Evolutionary conservation across 2,888 invertebrate species (phyloP), one percentile per base, ranked within the genome.

Genomic region (Entomobrya proxima): DNA sequence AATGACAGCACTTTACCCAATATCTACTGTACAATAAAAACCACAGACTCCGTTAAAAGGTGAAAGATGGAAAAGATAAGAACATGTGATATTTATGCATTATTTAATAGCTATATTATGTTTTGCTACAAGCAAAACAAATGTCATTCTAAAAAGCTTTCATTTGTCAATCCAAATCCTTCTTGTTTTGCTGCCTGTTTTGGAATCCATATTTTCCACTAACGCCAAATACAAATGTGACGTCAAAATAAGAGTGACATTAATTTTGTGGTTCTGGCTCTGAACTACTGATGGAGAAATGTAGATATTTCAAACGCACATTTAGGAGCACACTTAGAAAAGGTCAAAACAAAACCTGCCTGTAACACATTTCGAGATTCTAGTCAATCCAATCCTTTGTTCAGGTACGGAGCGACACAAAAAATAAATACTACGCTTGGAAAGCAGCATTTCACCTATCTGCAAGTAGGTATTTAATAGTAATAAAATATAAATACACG

Each of bases 321-420:
- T 24, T 13, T 40, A 40, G 9, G 3, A 24, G 24, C 21, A 52
- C 35, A 21, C 1, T 67, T n/a, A 24, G 15, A 4, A 27, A 27
- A 11, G 21, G 6, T 4, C 47, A 47, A n/a, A 52, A 52, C 52
- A 32, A 67, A 40, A 9, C 64, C 3, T 64, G 61, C 40, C 21
- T 50, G 3, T 11, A 55, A 47, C 35, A 74, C 15, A 37, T 55
- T 75, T 55, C 32, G 30, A 27, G 44, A 35, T 75, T 76, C 77
- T 75, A 69, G 76, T 77, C 83, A 64, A 67, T 77, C 77, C 83
- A 83, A 76, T 77, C 76, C 83, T 83, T 77, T 52, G 30, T 76
- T 83, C 83, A 83, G 83, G 83, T 83, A 83, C 83, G 47, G 83
- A 83, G 83, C 77, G 77, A 83, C 83, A 83, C 55, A 52, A 77